phyloP scores from a whole-genome alignment of 2,888 invertebrate genomes.

The Neoitamus cyanurus region DNA sequence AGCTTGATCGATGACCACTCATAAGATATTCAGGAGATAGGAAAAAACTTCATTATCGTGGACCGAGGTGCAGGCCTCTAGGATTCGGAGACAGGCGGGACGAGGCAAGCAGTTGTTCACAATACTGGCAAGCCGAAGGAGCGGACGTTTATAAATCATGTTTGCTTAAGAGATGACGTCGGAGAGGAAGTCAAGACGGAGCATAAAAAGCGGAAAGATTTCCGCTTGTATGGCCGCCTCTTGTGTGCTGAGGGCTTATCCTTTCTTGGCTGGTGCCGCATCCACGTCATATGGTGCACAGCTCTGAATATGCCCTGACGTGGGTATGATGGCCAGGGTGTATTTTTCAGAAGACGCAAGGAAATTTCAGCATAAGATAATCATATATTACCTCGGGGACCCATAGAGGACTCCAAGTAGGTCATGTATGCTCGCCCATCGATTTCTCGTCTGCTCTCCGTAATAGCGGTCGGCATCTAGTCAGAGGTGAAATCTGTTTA shows the following conservation, averaged over 20 bases:
- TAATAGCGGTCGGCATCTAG: conserved; percentile 1
- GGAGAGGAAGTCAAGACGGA: background rate
- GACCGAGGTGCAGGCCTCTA: background rate
- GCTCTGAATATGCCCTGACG: background rate
- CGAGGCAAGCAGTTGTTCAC: background rate
- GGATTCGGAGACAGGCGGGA: background rate
- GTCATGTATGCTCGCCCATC: background rate
- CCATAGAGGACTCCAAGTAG: background rate
- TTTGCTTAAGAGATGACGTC: conserved; percentile 17
- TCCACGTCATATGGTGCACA: background rate
- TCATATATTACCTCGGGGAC: background rate
- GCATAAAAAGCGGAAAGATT: background rate
- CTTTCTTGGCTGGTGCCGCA: background rate
- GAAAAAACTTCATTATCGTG: background rate
- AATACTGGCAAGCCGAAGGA: background rate
- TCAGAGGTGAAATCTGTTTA: background rate
- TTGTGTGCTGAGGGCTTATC: background rate
- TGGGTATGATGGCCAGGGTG: background rate
- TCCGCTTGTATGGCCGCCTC: background rate
- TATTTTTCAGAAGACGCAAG: background rate
- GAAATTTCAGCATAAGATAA: background rate
- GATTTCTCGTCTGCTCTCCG: background rate
- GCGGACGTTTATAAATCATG: conserved; percentile 6
- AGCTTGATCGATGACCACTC: background rate
- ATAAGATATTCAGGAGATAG: background rate